Percentiles rank a stretch among this genome's conserved stretches.
Evolutionary conservation across 2,113 vertebrate species (phyloP).

Genomic region (Chaetorhynchus papuensis): DNA sequence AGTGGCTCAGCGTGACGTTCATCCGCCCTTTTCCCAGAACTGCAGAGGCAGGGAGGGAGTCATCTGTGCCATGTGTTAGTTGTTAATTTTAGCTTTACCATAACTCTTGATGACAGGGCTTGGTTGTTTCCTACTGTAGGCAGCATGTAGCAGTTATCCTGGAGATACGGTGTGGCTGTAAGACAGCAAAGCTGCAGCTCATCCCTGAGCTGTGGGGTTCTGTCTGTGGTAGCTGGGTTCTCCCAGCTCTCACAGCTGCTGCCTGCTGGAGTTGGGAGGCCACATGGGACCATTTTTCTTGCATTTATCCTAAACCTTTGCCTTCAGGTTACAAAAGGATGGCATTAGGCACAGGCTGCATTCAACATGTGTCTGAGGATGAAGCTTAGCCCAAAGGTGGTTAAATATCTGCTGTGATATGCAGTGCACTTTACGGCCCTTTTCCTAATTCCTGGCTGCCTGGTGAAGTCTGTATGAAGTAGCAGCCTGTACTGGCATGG

Average conservation of each 20-base stretch:
- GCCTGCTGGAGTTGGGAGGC: neutral
- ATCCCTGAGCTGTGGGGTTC: neutral
- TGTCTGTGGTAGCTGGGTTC: neutral
- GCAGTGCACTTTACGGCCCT: neutral
- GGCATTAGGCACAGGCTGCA: neutral
- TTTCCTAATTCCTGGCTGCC: neutral
- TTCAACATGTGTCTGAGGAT: neutral
- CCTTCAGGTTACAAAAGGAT: neutral
- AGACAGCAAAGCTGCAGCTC: neutral
- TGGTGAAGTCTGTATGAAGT: neutral
- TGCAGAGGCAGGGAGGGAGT: conserved; percentile 21
- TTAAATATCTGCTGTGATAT: neutral
- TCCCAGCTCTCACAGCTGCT: neutral
- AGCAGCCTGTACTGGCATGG: neutral
- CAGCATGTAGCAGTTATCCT: conserved; percentile 45
- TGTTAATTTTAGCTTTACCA: conserved; percentile 58
- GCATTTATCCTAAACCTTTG: neutral
- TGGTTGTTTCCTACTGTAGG: conserved; percentile 54
- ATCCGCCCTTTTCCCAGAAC: neutral
- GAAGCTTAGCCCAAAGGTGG: neutral
- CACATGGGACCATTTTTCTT: neutral
- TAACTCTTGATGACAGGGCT: conserved; percentile 43
- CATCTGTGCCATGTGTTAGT: conserved; percentile 49
- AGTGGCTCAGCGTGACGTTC: accelerated
- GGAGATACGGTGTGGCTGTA: neutral